Evolutionary conservation across 1,140 invertebrate species (phyloP).

Genomic region (Penaeus chinensis): DNA sequence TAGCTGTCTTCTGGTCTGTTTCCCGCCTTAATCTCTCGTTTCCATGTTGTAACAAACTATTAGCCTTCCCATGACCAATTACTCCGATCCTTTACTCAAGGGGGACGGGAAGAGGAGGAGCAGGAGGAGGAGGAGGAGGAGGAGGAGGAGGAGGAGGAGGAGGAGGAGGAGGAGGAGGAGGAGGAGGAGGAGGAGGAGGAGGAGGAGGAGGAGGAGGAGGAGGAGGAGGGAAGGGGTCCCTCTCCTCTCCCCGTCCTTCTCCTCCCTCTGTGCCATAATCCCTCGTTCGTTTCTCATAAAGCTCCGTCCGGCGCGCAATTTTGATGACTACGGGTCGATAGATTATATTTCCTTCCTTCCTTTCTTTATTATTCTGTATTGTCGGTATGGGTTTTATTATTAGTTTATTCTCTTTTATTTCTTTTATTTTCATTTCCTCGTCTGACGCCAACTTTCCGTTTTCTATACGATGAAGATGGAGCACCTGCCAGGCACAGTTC

Average conservation of each 20-base stretch:
- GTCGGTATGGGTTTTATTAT: too few species aligned
- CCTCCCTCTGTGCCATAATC: not conserved
- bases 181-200: too few species aligned
- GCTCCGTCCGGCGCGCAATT: not conserved
- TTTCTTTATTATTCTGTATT: not conserved
- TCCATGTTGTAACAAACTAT: constrained; percentile 43
- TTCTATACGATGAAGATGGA: too few species aligned
- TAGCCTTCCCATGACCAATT: constrained; percentile 33
- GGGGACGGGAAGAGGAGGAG: too few species aligned
- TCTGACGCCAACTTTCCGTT: too few species aligned
- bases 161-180: not conserved
- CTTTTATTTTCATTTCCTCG: too few species aligned
- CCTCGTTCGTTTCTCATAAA: not conserved
- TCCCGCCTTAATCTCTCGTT: constrained; percentile 31
- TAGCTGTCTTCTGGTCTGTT: constrained; percentile 23
- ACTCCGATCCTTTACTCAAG: not conserved
- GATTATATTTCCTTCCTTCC: not conserved
- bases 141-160: too few species aligned
- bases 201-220: too few species aligned
- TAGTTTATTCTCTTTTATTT: too few species aligned
- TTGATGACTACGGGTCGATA: not conserved
- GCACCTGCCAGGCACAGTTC: too few species aligned
- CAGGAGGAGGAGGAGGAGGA: too few species aligned
- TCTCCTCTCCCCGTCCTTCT: not conserved
- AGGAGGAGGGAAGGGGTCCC: too few species aligned